A percentile compares a stretch with the other conserved stretches of the same genome.
phyloP scores from a whole-genome alignment of 2,113 vertebrate species.

The Elanoides forficatus region DNA sequence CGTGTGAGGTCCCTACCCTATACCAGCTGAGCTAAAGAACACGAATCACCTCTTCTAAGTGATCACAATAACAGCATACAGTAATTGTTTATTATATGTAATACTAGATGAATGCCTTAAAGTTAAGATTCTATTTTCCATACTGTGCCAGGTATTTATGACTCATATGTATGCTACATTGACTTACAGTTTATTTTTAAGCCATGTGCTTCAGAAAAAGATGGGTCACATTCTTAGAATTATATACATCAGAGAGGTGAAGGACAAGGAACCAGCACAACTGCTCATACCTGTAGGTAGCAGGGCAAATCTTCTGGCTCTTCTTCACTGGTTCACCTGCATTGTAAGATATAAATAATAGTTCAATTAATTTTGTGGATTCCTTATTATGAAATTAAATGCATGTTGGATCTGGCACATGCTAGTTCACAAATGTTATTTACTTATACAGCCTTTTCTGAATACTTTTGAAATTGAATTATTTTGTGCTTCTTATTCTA shows the following conservation, averaged over 20 bases:
- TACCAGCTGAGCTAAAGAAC: background rate
- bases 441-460: background rate
- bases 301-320: background rate
- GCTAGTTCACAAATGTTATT: background rate
- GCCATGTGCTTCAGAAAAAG: background rate
- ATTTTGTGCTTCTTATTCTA: background rate
- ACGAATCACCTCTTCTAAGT: background rate
- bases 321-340: background rate
- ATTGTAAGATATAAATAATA: background rate
- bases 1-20: background rate
- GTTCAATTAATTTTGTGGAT: background rate
- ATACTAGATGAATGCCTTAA: background rate
- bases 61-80: background rate
- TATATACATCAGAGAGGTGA: background rate
- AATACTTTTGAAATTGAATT: background rate
- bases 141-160: background rate
- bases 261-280: background rate
- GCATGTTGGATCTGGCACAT: background rate
- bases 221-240: background rate
- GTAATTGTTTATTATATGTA: background rate
- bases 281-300: background rate
- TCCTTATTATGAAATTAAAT: background rate
- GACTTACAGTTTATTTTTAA: background rate
- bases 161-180: background rate
- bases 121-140: background rate